Evolutionary conservation across 2,797 vertebrate genomes (phyloP), one percentile per base, ranked within the genome.

Genomic region (Epinephelus coioides): DNA sequence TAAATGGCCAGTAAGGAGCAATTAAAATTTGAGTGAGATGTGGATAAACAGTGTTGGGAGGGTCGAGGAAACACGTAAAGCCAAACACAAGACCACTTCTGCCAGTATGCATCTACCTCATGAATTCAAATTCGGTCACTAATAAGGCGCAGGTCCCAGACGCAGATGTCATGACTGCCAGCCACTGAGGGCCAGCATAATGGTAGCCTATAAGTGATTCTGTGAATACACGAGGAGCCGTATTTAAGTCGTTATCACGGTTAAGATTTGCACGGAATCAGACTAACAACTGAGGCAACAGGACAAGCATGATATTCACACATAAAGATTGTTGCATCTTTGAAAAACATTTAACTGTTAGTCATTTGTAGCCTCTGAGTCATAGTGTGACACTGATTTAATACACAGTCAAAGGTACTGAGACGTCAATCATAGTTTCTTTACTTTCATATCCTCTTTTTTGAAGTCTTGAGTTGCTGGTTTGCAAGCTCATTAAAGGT

Each of bases 401-500:
- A 38, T 51, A 18, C 21, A 66, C 51, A 49, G 62, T 23, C 5
- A 71, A 44, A 57, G 13, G 7, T 19, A 44, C 51, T 60, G 21
- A 14, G 15, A 71, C 12, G 46, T 69, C 19, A 61, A 5, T 44
- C 13, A 44, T n/a, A 1, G 43, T 38, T 23, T 49, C 14, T 27
- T 34, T 59, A 3, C 34, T 50, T 27, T 51, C 6, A 34, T 17
- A 6, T 63, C 43, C 13, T 62, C 7, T 72, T 49, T 64, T 71
- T 56, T 19, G 21, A 10, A 3, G 9, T 49, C 27, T 56, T 54
- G 2, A 65, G n/a, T 62, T 47, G 18, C 51, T 63, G 23, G 14
- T 78, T 79, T 61, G 17, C 2, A 53, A 23, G 30, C 40, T 64
- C 7, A 69, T 8, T 77, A 23, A 73, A 69, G 46, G 10, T 64